Percentiles rank a stretch among this genome's conserved stretches.
Evolutionary conservation across 2,888 invertebrate genomes (phyloP).

Genomic region (Margaritifera margaritifera): DNA sequence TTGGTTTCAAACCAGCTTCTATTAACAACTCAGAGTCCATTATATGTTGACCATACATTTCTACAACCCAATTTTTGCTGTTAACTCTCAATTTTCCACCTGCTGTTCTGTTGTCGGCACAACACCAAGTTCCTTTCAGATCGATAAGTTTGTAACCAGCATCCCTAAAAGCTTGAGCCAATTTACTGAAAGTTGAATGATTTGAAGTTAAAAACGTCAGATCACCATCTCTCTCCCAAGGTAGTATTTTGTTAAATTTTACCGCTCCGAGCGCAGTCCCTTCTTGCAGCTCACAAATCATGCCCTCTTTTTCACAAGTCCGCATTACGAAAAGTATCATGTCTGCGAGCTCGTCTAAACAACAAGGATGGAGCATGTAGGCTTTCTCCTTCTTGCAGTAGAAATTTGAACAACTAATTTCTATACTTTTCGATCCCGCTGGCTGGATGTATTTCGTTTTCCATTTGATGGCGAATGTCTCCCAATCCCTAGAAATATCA

Average conservation of each 20-base stretch:
- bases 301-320: conserved; percentile 41
- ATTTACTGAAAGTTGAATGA: conserved; percentile 40
- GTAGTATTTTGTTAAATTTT: conserved; percentile 64
- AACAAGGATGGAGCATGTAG: conserved; percentile 55
- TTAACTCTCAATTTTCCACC: conserved; percentile 48
- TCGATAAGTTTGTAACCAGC: conserved; percentile 28
- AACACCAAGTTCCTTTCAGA: conserved; percentile 27
- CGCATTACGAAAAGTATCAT: conserved; percentile 47
- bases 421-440: no score
- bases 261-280: conserved; percentile 68
- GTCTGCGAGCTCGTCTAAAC: conserved; percentile 47
- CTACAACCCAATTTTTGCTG: conserved; percentile 48
- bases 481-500: conserved; percentile 12
- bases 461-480: conserved; percentile 27
- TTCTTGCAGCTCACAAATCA: conserved; percentile 62
- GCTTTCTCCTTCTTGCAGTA: conserved; percentile 9
- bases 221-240: conserved; percentile 70
- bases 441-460: conserved; percentile 25
- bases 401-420: neutral
- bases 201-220: conserved; percentile 47
- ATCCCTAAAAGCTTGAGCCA: conserved; percentile 21
- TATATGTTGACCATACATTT: conserved; percentile 60
- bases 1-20: conserved; percentile 38
- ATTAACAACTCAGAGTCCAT: conserved; percentile 50
- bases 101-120: conserved; percentile 39